A percentile compares a stretch with the other conserved stretches of the same genome.
Conservation (phyloP, 2,113 vertebrate genomes). For the Spermophilus dauricus region DNA sequence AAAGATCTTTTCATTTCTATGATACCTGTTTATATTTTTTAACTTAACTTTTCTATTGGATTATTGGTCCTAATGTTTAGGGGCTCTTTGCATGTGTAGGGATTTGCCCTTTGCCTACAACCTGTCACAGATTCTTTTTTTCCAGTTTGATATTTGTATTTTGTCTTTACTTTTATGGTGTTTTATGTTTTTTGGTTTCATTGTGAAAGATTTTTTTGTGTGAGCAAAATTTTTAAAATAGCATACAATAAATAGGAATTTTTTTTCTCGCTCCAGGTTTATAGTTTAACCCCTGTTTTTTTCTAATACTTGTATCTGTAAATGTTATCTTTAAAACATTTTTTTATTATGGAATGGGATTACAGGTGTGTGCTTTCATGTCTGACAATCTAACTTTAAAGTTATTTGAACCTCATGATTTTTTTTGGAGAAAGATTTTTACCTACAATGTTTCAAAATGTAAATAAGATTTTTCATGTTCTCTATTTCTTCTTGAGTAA, state of each 20-base stretch:
- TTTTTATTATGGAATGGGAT: background rate
- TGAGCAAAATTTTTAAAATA: background rate
- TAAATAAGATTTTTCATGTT: background rate
- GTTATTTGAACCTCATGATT: background rate
- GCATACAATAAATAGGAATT: background rate
- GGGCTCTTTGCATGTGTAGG: background rate
- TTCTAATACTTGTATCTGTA: background rate
- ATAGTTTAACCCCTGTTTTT: constrained; percentile 21
- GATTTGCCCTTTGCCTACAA: background rate
- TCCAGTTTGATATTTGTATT: background rate
- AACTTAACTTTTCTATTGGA: background rate
- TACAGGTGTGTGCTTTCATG: too few species aligned
- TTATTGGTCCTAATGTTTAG: background rate
- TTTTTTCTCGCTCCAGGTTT: background rate
- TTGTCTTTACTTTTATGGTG: background rate
- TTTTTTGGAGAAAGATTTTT: background rate
- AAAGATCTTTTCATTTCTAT: background rate
- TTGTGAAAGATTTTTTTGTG: background rate
- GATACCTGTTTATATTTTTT: background rate
- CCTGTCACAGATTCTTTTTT: background rate
- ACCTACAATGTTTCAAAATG: background rate
- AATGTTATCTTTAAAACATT: background rate
- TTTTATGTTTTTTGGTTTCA: background rate
- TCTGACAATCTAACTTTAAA: background rate
- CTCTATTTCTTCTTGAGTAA: constrained; percentile 41